Evolutionary conservation across 2,113 vertebrate species (phyloP).

Genomic region (Upupa epops): DNA sequence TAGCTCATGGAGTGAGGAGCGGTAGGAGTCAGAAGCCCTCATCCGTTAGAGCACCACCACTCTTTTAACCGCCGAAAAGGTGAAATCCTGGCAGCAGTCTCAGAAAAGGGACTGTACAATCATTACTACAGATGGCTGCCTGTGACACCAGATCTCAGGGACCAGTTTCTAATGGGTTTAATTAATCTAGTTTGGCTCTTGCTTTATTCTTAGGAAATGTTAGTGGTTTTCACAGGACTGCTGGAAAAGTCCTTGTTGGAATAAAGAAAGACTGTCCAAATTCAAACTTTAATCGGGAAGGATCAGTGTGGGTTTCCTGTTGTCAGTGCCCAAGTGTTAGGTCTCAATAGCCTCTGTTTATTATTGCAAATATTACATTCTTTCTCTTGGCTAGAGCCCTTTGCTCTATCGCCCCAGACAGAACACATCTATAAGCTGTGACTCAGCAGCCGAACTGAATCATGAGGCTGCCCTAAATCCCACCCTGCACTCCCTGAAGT

Average conservation of each 20-base stretch:
- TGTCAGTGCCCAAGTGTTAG: neutral
- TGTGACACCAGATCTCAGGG: neutral
- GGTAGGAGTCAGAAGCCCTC: neutral
- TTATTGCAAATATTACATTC: neutral
- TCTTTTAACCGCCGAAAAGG: neutral
- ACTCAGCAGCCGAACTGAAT: constrained; percentile 3
- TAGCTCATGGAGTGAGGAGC: neutral
- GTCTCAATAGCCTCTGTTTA: neutral
- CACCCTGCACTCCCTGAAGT: neutral
- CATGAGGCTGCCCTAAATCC: neutral
- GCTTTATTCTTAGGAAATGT: neutral
- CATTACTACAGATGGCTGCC: neutral
- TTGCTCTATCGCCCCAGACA: neutral
- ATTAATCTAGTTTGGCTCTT: neutral
- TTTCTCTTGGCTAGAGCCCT: neutral
- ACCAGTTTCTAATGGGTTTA: neutral
- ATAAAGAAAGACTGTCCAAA: neutral
- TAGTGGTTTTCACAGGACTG: neutral
- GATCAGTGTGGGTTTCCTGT: neutral
- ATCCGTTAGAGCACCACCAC: neutral
- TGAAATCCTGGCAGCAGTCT: neutral
- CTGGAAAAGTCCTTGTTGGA: neutral
- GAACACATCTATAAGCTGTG: neutral
- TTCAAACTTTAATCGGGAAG: neutral
- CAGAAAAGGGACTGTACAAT: neutral